Evolutionary conservation across 1,140 invertebrate genomes (phyloP).

Genomic region (Schlechtendalia chinensis): DNA sequence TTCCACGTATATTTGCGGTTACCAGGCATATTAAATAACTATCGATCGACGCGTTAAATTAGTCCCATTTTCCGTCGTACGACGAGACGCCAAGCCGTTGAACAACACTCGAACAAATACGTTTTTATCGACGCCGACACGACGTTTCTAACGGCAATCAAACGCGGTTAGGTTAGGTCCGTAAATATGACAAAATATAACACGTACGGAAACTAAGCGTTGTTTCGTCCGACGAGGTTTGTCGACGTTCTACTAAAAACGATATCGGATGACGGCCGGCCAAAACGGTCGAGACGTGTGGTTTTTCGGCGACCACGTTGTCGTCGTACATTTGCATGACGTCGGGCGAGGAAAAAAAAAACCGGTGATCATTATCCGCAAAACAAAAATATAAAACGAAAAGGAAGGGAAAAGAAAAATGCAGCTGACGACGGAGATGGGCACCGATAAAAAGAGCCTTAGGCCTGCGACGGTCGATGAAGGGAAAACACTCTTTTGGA

Average conservation of each 20-base stretch:
- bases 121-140: no score
- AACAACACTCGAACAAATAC: no score
- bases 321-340: constrained; percentile 17
- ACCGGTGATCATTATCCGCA: constrained; percentile 22
- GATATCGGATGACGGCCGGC: no score
- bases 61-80: no score
- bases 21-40: background rate
- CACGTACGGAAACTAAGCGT: no score
- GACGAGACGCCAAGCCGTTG: no score
- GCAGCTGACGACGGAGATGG: constrained; percentile 18
- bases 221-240: no score
- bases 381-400: constrained; percentile 6
- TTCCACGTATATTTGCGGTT: background rate
- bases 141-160: no score
- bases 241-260: no score
- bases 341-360: background rate
- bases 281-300: no score
- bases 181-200: no score
- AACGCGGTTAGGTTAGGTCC: no score
- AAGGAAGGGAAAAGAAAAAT: background rate
- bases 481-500: constrained; percentile 30
- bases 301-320: background rate
- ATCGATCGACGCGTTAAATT: background rate
- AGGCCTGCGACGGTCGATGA: constrained; percentile 31
- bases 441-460: constrained; percentile 26